Conservation (phyloP, 1,140 invertebrate genomes). For the Phocides pigmalion region DNA sequence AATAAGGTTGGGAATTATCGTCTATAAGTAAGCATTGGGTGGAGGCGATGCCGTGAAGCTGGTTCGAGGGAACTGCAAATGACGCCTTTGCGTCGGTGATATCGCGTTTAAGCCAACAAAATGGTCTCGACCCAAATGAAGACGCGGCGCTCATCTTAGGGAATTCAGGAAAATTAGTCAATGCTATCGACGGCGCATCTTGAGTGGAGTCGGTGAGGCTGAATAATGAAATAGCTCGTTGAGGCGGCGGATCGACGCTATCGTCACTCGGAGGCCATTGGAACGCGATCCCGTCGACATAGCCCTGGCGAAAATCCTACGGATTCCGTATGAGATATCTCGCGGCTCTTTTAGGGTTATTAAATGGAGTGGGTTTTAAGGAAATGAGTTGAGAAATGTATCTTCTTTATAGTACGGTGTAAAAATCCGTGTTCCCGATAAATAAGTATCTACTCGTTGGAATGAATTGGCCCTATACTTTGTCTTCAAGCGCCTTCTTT, state of each 20-base stretch:
- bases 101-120: constrained; percentile 65
- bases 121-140: constrained; percentile 68
- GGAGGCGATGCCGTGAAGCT: constrained; percentile 48
- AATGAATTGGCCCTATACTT: constrained; percentile 70
- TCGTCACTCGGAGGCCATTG: constrained; percentile 58
- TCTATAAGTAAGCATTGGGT: constrained; percentile 46
- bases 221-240: constrained; percentile 80
- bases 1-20: constrained; percentile 51
- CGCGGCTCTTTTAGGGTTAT: constrained; percentile 75
- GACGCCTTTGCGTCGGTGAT: constrained; percentile 65
- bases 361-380: constrained; percentile 79
- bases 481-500: constrained; percentile 55
- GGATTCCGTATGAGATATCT: constrained; percentile 75
- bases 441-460: constrained; percentile 61
- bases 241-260: constrained; percentile 58
- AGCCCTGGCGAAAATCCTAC: constrained; percentile 65
- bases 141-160: constrained; percentile 57
- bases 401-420: constrained; percentile 49
- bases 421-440: constrained; percentile 66
- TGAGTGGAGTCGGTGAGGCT: constrained; percentile 54
- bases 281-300: constrained; percentile 55
- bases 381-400: constrained; percentile 70
- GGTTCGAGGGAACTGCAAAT: constrained; percentile 57
- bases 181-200: constrained; percentile 68
- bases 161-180: constrained; percentile 73